Evolutionary conservation across 35 echinoderm and acorn worm species (phyloP).

Genomic region (Ophioderma brevispina): DNA sequence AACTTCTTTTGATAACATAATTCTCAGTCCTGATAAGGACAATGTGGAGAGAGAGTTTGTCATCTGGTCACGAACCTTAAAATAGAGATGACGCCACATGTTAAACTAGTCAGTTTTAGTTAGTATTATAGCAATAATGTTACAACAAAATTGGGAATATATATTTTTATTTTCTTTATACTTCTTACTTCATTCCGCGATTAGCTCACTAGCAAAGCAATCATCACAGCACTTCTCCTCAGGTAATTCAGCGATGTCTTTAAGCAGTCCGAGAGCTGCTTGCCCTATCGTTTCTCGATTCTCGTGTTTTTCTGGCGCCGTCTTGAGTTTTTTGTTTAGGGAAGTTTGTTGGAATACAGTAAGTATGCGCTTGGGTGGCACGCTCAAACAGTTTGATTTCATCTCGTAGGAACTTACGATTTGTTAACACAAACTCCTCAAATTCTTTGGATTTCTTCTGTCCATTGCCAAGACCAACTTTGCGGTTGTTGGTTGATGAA

Average conservation of each 20-base stretch:
- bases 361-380: slow-evolving; percentile 82
- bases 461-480: slow-evolving; percentile 95
- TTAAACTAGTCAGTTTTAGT: too few relatives aligned
- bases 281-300: slow-evolving; percentile 61
- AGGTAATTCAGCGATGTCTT: slow-evolving; percentile 49
- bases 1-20: too few relatives aligned
- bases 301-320: slow-evolving; percentile 56
- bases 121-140: too few relatives aligned
- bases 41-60: too few relatives aligned
- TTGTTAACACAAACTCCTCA: slow-evolving; percentile 88
- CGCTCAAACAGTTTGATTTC: slow-evolving; percentile 86
- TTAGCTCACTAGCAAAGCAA: slow-evolving; percentile 78
- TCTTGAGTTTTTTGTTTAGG: slow-evolving; percentile 93
- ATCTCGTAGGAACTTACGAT: slow-evolving; percentile 71
- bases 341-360: slow-evolving; percentile 98
- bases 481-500: slow-evolving; percentile 63
- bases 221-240: slow-evolving; percentile 84
- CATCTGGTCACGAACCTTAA: too few relatives aligned
- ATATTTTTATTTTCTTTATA: too few relatives aligned
- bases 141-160: too few relatives aligned
- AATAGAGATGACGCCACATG: too few relatives aligned
- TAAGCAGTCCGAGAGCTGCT: slow-evolving; percentile 40
- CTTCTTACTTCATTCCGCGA: too few relatives aligned
- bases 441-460: slow-evolving; percentile 93
- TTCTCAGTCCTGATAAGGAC: too few relatives aligned